Conservation (phyloP, 2,888 invertebrate genomes). For the Syrista parreyssii region DNA sequence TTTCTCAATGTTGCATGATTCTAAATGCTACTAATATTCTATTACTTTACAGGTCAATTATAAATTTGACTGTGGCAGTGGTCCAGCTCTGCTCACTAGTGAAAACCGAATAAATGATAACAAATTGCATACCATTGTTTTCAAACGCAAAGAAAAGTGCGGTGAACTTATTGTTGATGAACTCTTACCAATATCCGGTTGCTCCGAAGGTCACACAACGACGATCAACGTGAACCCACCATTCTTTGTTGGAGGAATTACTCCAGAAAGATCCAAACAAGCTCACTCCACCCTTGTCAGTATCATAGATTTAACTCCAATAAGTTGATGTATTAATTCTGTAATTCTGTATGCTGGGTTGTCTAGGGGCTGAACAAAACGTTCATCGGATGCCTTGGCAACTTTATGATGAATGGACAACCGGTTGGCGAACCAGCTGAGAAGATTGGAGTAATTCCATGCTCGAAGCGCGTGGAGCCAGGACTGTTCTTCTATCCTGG, state of each 20-base stretch:
- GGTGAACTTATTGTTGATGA: slow-evolving; percentile 79
- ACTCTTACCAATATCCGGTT: slow-evolving; percentile 68
- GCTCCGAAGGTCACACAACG: slow-evolving; percentile 67
- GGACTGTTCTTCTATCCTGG: slow-evolving; percentile 88
- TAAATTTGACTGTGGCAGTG: slow-evolving; percentile 78
- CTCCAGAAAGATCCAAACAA: slow-evolving; percentile 63
- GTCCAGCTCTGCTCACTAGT: slow-evolving; percentile 72
- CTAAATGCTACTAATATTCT: neutral
- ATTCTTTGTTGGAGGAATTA: slow-evolving; percentile 86
- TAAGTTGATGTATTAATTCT: neutral
- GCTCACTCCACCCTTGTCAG: neutral
- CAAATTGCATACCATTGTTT: slow-evolving; percentile 81
- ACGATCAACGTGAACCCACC: slow-evolving; percentile 76
- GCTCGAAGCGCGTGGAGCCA: slow-evolving; percentile 80
- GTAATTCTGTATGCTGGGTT: slow-evolving; percentile 25
- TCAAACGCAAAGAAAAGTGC: slow-evolving; percentile 73
- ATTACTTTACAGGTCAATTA: slow-evolving; percentile 71
- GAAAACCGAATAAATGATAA: slow-evolving; percentile 75
- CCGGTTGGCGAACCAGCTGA: slow-evolving; percentile 72
- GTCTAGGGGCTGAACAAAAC: slow-evolving; percentile 73
- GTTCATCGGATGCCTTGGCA: slow-evolving; percentile 87
- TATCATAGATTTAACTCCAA: neutral
- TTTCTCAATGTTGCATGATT: neutral
- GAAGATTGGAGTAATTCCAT: slow-evolving; percentile 78
- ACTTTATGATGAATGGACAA: slow-evolving; percentile 78